Evolutionary conservation across 2,113 vertebrate species (phyloP).

Genomic region (Centropristis striata): DNA sequence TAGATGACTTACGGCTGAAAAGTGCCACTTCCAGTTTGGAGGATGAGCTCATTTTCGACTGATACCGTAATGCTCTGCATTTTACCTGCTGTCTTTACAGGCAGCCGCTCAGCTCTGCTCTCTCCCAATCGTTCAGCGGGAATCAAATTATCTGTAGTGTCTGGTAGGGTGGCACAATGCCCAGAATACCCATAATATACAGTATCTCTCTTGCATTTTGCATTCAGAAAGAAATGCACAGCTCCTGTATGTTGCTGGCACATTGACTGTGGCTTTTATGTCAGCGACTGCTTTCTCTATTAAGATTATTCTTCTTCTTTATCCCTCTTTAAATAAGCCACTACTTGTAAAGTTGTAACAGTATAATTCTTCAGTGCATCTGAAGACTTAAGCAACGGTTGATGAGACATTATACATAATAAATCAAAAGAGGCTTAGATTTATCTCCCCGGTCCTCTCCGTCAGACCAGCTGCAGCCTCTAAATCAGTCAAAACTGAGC

Average conservation of each 20-base stretch:
- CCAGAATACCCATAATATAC: slow-evolving; percentile 71
- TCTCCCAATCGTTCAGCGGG: slow-evolving; percentile 60
- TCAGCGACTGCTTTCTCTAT: slow-evolving; percentile 43
- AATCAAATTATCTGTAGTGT: slow-evolving; percentile 82
- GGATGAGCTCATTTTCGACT: slow-evolving; percentile 80
- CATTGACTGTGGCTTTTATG: slow-evolving; percentile 38
- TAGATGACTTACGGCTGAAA: slow-evolving; percentile 78
- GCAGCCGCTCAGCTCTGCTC: slow-evolving; percentile 54
- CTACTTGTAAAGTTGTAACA: slow-evolving; percentile 68
- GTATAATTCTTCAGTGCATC: slow-evolving; percentile 74
- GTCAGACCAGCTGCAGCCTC: slow-evolving; percentile 72
- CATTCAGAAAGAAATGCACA: slow-evolving; percentile 57
- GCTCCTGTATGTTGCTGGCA: slow-evolving; percentile 47
- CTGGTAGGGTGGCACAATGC: slow-evolving; percentile 72
- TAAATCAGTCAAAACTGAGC: slow-evolving; percentile 81
- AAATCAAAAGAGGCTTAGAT: slow-evolving; percentile 82
- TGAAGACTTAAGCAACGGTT: slow-evolving; percentile 76
- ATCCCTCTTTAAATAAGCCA: slow-evolving; percentile 62
- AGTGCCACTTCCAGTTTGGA: slow-evolving; percentile 82
- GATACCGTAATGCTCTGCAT: slow-evolving; percentile 66
- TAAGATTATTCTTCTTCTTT: slow-evolving; percentile 48
- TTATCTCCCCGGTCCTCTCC: slow-evolving; percentile 71
- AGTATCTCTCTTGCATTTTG: slow-evolving; percentile 63
- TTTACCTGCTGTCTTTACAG: slow-evolving; percentile 75
- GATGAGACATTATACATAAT: slow-evolving; percentile 84